A percentile compares a stretch with the other conserved stretches of the same genome.
Conservation (phyloP, 1,140 invertebrate species). For the Maniola jurtina region DNA sequence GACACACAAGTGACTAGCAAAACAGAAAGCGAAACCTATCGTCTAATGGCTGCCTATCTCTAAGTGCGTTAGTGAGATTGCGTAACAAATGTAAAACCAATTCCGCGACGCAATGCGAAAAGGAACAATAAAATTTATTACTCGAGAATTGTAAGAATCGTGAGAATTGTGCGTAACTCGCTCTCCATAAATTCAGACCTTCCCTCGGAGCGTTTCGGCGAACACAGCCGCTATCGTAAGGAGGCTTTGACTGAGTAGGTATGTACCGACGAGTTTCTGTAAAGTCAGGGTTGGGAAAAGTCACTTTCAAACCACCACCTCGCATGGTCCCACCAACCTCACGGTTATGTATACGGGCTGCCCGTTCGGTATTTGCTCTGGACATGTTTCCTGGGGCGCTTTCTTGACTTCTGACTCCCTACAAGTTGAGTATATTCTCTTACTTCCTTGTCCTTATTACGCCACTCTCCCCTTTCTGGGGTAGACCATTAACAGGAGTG, state of each 20-base stretch:
- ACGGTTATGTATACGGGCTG: too few relatives aligned
- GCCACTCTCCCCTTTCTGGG: too few relatives aligned
- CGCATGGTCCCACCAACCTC: too few relatives aligned
- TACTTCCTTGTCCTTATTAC: too few relatives aligned
- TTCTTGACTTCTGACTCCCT: too few relatives aligned
- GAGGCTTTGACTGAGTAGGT: constrained; percentile 16
- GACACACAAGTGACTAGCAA: too few relatives aligned
- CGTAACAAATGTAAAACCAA: constrained; percentile 20
- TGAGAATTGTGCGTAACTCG: constrained; percentile 34
- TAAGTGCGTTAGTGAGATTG: constrained; percentile 1
- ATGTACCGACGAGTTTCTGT: neutral
- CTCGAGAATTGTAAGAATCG: constrained; percentile 31
- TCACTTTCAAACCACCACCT: neutral
- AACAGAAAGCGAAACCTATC: too few relatives aligned
- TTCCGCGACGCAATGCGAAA: constrained; percentile 26
- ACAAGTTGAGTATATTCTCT: too few relatives aligned
- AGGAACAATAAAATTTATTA: constrained; percentile 42
- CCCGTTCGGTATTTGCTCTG: too few relatives aligned
- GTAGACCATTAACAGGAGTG: too few relatives aligned
- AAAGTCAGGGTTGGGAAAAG: neutral
- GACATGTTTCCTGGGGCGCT: too few relatives aligned
- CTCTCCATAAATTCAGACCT: constrained; percentile 42
- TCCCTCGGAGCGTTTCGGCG: constrained; percentile 13
- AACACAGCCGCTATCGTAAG: constrained; percentile 18
- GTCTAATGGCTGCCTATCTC: neutral